A percentile compares a stretch with the other conserved stretches of the same genome.
Conservation (phyloP, 2,888 invertebrate genomes). For the Drosophila emarginata region DNA sequence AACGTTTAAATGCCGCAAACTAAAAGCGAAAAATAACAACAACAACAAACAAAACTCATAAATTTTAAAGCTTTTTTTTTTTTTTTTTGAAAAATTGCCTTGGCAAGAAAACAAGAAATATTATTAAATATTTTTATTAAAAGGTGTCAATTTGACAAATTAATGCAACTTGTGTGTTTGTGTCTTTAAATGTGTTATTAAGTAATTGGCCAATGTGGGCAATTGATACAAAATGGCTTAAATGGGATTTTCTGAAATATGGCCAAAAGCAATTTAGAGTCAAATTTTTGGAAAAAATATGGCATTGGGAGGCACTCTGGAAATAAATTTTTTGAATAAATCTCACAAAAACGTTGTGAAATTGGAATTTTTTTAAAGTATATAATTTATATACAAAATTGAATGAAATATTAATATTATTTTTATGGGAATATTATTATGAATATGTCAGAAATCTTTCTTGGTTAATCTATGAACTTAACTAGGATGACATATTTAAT, state of each 20-base stretch:
- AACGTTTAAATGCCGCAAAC: slow-evolving; percentile 43
- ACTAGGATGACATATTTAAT: too few relatives aligned
- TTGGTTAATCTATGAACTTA: too few relatives aligned
- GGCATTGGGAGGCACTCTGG: slow-evolving; percentile 10
- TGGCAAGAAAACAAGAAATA: slow-evolving; percentile 30
- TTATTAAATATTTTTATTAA: slow-evolving; percentile 59
- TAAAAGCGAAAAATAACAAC: slow-evolving; percentile 39
- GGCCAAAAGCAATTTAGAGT: neutral
- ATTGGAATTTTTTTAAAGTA: neutral
- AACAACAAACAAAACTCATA: slow-evolving; percentile 51
- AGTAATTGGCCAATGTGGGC: slow-evolving; percentile 34
- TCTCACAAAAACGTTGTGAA: neutral
- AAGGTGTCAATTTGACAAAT: slow-evolving; percentile 77
- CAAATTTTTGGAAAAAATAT: neutral
- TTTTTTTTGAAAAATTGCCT: slow-evolving; percentile 58
- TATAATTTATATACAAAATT: too few relatives aligned
- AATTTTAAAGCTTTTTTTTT: slow-evolving; percentile 52
- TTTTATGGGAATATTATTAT: too few relatives aligned
- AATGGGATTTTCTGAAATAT: neutral
- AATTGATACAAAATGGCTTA: slow-evolving; percentile 35
- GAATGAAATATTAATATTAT: too few relatives aligned
- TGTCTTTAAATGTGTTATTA: slow-evolving; percentile 7
- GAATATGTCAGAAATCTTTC: too few relatives aligned
- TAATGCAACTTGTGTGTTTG: slow-evolving; percentile 46
- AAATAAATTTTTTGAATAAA: neutral